phyloP scores from a whole-genome alignment of 2,888 invertebrate species.

The Drosophila atroscutellata region DNA sequence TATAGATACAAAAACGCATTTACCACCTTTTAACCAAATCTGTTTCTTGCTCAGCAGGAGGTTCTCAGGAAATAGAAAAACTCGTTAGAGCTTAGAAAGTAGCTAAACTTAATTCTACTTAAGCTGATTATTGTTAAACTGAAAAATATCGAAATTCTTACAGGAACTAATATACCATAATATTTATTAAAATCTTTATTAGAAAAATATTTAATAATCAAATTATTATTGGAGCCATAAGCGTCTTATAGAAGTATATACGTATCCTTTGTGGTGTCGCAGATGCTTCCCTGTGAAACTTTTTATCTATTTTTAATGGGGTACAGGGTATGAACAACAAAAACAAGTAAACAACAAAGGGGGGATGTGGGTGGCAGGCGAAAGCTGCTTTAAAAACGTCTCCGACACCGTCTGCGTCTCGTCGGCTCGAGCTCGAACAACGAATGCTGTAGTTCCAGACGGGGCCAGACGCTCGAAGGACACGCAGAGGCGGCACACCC shows the following conservation, averaged over 20 bases:
- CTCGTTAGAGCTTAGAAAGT: neutral
- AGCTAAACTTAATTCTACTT: neutral
- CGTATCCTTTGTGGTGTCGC: neutral
- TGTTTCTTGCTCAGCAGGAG: neutral
- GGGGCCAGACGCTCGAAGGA: constrained; percentile 61
- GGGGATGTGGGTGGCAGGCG: neutral
- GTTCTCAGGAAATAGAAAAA: neutral
- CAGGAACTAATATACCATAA: neutral
- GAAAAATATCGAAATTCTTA: neutral
- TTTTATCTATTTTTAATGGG: constrained; percentile 8
- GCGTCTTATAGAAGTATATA: neutral
- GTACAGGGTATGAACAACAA: constrained; percentile 1
- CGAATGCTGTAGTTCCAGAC: constrained; percentile 47
- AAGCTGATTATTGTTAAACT: neutral
- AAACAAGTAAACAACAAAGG: neutral
- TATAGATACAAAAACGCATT: neutral
- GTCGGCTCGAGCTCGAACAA: constrained; percentile 23
- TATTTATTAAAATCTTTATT: neutral
- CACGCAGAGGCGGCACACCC: constrained; percentile 55
- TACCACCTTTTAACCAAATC: neutral
- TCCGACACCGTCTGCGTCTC: constrained; percentile 46
- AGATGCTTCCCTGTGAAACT: neutral
- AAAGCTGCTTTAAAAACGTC: constrained; percentile 52
- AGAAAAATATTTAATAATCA: neutral
- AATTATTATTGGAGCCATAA: neutral